Evolutionary conservation across 92 coral and sea anemone genomes (phyloP).

Genomic region (Blastomussa wellsi): DNA sequence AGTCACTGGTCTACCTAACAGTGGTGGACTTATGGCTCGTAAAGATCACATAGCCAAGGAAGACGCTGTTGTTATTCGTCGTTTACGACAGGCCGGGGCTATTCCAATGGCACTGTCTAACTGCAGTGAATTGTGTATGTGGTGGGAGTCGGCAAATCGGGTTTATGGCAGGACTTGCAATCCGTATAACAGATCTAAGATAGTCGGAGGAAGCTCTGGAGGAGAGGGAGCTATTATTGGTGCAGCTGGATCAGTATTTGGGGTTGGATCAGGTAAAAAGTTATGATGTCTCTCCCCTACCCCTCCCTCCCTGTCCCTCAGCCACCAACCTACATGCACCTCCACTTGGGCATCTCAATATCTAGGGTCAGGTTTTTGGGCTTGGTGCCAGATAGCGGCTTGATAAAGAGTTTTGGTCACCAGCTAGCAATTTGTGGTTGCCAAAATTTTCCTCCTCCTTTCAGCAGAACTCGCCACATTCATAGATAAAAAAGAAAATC

Average conservation of each 20-base stretch:
- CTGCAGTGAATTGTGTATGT: constrained; percentile 95
- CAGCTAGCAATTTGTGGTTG: too few species aligned
- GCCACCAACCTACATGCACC: background rate
- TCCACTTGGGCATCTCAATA: too few species aligned
- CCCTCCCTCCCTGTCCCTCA: background rate
- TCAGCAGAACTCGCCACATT: too few species aligned
- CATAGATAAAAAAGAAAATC: too few species aligned
- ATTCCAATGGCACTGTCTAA: constrained; percentile 83
- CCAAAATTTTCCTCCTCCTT: too few species aligned
- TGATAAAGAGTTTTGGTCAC: too few species aligned
- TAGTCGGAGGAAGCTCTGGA: constrained; percentile 97
- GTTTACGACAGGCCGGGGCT: constrained; percentile 83
- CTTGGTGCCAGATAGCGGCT: too few species aligned
- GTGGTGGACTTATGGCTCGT: constrained; percentile 90
- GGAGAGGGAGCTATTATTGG: constrained; percentile 96
- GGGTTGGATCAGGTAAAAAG: constrained; percentile 89
- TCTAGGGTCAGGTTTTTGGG: too few species aligned
- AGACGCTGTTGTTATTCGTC: constrained; percentile 82
- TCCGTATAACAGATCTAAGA: constrained; percentile 77
- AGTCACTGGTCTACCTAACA: constrained; percentile 78
- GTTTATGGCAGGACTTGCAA: constrained; percentile 90
- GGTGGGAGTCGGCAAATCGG: constrained; percentile 97
- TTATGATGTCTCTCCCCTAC: background rate
- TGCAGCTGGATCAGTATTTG: constrained; percentile 92
- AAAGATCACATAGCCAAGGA: constrained; percentile 64